phyloP scores from a whole-genome alignment of 2,888 invertebrate genomes.

The Lamellibrachia columna region DNA sequence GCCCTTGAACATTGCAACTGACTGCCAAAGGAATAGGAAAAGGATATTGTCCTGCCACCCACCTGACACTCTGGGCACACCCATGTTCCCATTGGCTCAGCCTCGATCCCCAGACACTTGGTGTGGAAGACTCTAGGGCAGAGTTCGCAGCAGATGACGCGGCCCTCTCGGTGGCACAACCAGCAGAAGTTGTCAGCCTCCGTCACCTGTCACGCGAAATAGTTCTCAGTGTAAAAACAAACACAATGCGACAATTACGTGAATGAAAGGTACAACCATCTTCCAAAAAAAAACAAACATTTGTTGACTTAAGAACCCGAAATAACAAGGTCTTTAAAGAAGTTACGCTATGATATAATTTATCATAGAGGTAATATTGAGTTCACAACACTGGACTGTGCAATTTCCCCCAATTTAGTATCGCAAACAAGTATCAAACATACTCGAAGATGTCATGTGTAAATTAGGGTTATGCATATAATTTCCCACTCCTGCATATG shows the following conservation, averaged over 20 bases:
- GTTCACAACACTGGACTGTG: too few species aligned
- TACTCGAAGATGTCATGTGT: too few species aligned
- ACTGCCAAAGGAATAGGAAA: not conserved
- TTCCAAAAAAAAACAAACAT: not conserved
- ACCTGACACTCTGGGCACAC: slow-evolving; percentile 84
- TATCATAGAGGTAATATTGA: too few species aligned
- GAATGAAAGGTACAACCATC: not conserved
- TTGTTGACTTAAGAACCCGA: too few species aligned
- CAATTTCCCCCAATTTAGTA: too few species aligned
- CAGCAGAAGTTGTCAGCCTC: slow-evolving; percentile 83
- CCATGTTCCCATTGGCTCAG: slow-evolving; percentile 72
- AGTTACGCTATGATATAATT: too few species aligned
- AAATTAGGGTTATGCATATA: too few species aligned
- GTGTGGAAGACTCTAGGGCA: slow-evolving; percentile 88
- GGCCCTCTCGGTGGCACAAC: slow-evolving; percentile 82
- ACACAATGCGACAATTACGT: not conserved
- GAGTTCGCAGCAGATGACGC: slow-evolving; percentile 73
- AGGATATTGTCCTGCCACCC: not conserved
- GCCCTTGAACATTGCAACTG: too few species aligned
- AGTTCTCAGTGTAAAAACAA: not conserved
- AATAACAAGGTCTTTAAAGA: too few species aligned
- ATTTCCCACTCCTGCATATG: too few species aligned
- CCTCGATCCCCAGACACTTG: slow-evolving; percentile 72
- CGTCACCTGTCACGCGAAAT: slow-evolving; percentile 17
- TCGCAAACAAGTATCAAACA: too few species aligned